Conservation (phyloP, 2,888 invertebrate species). For the Folsomia manolachei region DNA sequence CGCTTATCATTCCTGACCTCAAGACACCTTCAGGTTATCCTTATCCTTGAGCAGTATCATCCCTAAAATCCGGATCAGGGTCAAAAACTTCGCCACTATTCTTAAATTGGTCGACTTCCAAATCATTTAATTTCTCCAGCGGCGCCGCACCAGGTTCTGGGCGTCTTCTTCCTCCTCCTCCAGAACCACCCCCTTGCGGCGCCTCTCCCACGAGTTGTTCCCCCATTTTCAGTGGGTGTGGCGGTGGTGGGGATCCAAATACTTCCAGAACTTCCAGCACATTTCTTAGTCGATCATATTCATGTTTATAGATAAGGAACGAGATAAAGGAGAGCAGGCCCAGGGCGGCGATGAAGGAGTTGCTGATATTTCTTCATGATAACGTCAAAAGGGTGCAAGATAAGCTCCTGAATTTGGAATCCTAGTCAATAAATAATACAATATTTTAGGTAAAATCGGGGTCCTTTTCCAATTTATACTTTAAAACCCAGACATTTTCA, state of each 20-base stretch:
- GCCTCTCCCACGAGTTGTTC: not conserved
- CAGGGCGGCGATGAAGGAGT: constrained; percentile 66
- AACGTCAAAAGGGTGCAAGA: too few species aligned
- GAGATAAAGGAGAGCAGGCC: constrained; percentile 71
- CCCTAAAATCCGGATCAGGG: not conserved
- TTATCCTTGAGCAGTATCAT: too few species aligned
- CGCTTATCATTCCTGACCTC: too few species aligned
- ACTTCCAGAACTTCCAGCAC: constrained; percentile 82
- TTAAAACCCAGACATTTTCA: too few species aligned
- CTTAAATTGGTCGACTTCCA: constrained; percentile 9
- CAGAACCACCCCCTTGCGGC: not conserved
- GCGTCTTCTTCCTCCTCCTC: too few species aligned
- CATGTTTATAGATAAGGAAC: constrained; percentile 77
- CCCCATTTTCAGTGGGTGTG: not conserved
- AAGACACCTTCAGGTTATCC: too few species aligned
- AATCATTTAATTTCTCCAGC: too few species aligned
- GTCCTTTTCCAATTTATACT: too few species aligned
- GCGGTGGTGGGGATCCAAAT: constrained; percentile 65
- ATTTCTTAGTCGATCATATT: constrained; percentile 77
- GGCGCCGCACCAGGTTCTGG: too few species aligned
- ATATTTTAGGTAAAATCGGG: too few species aligned
- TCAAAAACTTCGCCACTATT: constrained; percentile 32
- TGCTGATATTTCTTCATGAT: constrained; percentile 83
- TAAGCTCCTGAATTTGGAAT: too few species aligned
- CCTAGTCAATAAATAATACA: too few species aligned